Conservation (phyloP, 2,113 vertebrate species). For the Emberiza fucata region DNA sequence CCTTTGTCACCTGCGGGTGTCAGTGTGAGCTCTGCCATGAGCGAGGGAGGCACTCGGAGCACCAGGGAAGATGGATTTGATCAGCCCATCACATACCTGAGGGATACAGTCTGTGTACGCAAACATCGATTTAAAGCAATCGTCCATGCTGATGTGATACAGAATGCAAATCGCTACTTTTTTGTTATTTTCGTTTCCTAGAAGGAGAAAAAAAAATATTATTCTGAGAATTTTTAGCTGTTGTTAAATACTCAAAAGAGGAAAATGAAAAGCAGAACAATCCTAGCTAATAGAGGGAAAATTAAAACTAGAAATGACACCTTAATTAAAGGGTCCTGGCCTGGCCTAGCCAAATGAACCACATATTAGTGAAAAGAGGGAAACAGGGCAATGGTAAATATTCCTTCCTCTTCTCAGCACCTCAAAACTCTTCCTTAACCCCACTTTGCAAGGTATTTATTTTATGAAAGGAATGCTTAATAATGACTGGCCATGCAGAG, state of each 20-base stretch:
- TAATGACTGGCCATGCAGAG: background rate
- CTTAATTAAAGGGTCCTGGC: background rate
- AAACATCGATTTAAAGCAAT: constrained; percentile 92
- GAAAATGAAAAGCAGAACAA: background rate
- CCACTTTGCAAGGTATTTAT: background rate
- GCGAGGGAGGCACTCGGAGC: background rate
- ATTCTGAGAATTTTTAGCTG: background rate
- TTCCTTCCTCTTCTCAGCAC: background rate
- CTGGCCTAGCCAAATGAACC: background rate
- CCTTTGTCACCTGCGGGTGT: constrained; percentile 4
- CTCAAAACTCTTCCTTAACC: background rate
- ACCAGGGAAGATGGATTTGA: background rate
- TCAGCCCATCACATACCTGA: constrained; percentile 74
- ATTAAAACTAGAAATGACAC: background rate
- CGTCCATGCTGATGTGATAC: constrained; percentile 93
- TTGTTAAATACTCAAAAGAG: background rate
- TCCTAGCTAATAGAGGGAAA: background rate
- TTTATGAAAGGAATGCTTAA: background rate
- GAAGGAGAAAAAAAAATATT: background rate
- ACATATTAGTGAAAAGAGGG: background rate
- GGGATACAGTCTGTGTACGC: constrained; percentile 92
- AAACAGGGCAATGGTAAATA: background rate
- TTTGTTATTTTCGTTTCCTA: constrained; percentile 91
- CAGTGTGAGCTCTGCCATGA: constrained; percentile 41
- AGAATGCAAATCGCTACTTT: constrained; percentile 91